phyloP scores from a whole-genome alignment of 2,888 invertebrate genomes.

The Hoplodrina ambigua region DNA sequence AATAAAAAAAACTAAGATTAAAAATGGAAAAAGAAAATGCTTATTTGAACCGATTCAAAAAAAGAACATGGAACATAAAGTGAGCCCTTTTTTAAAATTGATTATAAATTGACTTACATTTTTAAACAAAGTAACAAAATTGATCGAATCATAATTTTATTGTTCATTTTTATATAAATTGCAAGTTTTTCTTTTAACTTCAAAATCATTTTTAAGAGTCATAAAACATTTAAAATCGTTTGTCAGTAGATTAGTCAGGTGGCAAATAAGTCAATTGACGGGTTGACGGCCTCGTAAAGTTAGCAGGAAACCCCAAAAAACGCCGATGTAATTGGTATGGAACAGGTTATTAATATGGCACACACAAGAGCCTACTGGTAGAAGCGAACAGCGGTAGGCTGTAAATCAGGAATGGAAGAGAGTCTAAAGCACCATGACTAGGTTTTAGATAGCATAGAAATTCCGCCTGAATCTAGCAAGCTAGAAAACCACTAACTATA shows the following conservation, averaged over 20 bases:
- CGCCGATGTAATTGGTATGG: constrained; percentile 39
- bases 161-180: neutral
- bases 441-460: neutral
- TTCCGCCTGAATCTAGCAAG: neutral
- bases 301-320: constrained; percentile 54
- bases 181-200: neutral
- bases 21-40: no score
- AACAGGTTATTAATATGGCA: constrained; percentile 42
- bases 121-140: no score
- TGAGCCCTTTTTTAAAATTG: no score
- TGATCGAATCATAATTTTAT: no score
- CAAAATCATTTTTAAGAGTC: constrained; percentile 8
- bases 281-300: constrained; percentile 56
- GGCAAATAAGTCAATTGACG: constrained; percentile 45
- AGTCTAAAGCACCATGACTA: neutral
- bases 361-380: constrained; percentile 21
- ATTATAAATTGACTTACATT: no score
- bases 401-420: constrained; percentile 8
- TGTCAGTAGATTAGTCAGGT: constrained; percentile 43
- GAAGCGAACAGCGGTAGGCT: neutral
- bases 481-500: no score
- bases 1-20: no score
- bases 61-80: no score
- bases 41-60: no score
- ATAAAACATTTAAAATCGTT: constrained; percentile 8